Conservation (phyloP, 2,797 vertebrate genomes). For the Pipistrellus nathusii region DNA sequence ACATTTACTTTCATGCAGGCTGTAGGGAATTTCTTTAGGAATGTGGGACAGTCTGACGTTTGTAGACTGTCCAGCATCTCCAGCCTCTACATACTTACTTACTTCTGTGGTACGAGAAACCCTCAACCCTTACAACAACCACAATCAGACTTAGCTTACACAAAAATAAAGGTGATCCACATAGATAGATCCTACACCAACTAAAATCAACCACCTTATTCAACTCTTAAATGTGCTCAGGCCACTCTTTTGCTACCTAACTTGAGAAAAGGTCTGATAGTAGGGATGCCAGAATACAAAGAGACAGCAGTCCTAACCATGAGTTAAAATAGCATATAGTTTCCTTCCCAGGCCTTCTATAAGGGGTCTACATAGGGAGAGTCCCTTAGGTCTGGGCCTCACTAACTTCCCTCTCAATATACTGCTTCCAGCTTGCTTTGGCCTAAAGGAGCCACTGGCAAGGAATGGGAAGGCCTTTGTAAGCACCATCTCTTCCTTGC, state of each 20-base stretch:
- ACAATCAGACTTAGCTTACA: not conserved
- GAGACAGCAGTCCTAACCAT: not conserved
- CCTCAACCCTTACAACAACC: not conserved
- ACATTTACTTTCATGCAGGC: not conserved
- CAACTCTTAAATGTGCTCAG: not conserved
- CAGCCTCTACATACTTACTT: fast-evolving
- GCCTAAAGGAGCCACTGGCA: not conserved
- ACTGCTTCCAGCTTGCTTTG: not conserved
- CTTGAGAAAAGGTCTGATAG: not conserved
- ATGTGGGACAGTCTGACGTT: not conserved
- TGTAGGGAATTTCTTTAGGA: not conserved
- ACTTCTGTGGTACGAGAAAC: not conserved
- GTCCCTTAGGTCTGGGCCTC: not conserved
- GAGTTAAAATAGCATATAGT: not conserved
- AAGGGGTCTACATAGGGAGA: not conserved
- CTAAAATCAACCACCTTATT: not conserved
- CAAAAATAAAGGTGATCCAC: not conserved
- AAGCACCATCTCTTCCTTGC: not conserved
- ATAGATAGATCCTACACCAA: not conserved
- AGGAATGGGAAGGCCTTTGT: not conserved
- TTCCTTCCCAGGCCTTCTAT: not conserved
- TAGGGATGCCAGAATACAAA: not conserved
- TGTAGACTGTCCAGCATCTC: not conserved
- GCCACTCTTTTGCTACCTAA: no score
- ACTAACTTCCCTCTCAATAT: not conserved